These are phyloP conservation scores for Heliconius eleuchia DNA, from an alignment of 1,140 invertebrate genomes.

Conservation along the genomic window DNA sequence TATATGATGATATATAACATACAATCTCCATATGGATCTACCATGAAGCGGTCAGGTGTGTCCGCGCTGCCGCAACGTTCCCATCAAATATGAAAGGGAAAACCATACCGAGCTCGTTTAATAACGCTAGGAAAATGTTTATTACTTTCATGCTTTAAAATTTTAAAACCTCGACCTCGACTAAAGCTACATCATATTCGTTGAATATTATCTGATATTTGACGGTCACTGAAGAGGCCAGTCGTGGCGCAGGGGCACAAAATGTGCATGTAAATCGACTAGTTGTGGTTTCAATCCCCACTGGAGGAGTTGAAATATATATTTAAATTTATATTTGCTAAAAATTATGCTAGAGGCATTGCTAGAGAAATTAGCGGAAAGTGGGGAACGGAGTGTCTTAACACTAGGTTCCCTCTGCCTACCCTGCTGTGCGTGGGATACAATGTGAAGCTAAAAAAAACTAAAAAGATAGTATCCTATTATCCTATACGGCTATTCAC, in stretches of 20 bases:
- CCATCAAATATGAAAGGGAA: conserved; percentile 34
- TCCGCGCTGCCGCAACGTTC: conserved; percentile 17
- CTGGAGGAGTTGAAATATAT: too few relatives aligned
- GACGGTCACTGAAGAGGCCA: background rate
- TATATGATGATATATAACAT: background rate
- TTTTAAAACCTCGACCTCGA: conserved; percentile 16
- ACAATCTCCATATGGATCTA: background rate
- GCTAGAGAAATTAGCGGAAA: too few relatives aligned
- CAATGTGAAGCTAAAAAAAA: too few relatives aligned
- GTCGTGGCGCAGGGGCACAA: too few relatives aligned
- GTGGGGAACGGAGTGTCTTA: too few relatives aligned
- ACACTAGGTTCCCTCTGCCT: too few relatives aligned
- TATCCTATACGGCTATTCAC: background rate
- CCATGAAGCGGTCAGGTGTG: background rate
- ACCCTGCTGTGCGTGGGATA: too few relatives aligned
- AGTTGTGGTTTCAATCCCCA: too few relatives aligned
- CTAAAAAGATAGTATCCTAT: background rate
- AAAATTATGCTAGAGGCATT: too few relatives aligned
- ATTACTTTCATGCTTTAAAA: conserved; percentile 31
- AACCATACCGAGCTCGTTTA: conserved; percentile 22
- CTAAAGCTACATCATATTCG: background rate
- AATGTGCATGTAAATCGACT: too few relatives aligned
- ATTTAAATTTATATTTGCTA: too few relatives aligned
- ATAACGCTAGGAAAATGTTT: conserved; percentile 37
- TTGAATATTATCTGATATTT: background rate